A percentile compares a stretch with the other conserved stretches of the same genome.
Evolutionary conservation across 2,797 vertebrate genomes (phyloP).

Genomic region (Anas georgica): DNA sequence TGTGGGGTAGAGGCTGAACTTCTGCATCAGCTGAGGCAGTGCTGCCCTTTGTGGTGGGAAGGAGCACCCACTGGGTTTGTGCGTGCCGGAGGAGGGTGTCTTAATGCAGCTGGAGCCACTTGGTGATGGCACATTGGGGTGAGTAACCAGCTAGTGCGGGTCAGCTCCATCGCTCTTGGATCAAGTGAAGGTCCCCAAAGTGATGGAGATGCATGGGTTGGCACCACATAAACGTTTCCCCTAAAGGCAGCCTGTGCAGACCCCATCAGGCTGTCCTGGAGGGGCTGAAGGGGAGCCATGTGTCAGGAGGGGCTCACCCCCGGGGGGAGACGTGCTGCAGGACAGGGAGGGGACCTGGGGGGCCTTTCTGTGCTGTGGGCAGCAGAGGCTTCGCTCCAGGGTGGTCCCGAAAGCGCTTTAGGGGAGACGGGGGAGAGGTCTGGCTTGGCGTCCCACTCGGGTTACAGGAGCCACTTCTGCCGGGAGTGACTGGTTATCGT

Average conservation of each 20-base stretch:
- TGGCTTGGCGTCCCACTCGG: neutral
- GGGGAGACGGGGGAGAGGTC: neutral
- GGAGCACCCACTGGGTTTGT: accelerated
- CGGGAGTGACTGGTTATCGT: constrained; percentile 73
- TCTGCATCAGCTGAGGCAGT: neutral
- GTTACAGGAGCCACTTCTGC: constrained; percentile 45
- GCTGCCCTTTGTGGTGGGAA: neutral
- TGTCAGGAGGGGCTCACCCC: neutral
- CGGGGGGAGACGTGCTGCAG: neutral
- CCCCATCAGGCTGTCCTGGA: neutral
- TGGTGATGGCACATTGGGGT: accelerated
- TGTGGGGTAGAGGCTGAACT: accelerated
- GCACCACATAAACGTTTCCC: accelerated
- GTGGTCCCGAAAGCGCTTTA: constrained; percentile 26
- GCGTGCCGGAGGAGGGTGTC: neutral
- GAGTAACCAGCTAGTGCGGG: too few species aligned
- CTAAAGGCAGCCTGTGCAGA: neutral
- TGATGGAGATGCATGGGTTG: neutral
- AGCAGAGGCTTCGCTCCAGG: neutral
- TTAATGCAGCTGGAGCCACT: accelerated
- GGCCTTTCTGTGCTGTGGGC: neutral
- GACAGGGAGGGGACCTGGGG: neutral
- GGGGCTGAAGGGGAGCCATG: neutral
- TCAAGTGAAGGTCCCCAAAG: too few species aligned
- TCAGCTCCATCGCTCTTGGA: neutral